Conservation (phyloP, 2,797 vertebrate species). For the Premnoplex brunnescens region DNA sequence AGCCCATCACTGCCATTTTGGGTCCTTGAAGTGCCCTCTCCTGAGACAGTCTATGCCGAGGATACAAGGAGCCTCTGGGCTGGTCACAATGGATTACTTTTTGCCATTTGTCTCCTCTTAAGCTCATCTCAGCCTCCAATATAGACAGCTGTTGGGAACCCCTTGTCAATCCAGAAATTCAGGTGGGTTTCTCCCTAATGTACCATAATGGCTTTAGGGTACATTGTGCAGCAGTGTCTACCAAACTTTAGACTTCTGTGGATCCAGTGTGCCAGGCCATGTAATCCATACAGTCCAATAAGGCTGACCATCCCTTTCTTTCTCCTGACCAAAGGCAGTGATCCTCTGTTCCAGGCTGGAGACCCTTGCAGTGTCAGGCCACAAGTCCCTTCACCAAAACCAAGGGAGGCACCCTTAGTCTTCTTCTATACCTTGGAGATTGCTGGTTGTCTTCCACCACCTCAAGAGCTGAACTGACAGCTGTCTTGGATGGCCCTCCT, state of each 20-base stretch:
- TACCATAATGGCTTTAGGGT: neutral
- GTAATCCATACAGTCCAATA: neutral
- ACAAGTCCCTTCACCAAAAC: neutral
- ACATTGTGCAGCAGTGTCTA: neutral
- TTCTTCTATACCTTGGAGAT: neutral
- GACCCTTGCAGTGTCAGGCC: neutral
- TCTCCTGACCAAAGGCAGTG: neutral
- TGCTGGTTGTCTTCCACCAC: neutral
- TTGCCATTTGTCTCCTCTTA: neutral
- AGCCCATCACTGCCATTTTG: neutral
- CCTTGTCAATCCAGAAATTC: neutral
- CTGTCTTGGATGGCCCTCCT: neutral
- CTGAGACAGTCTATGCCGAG: neutral
- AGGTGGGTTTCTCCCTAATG: rapidly evolving
- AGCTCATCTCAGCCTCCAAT: neutral
- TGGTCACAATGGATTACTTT: neutral
- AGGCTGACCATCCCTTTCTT: neutral
- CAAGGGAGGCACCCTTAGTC: neutral
- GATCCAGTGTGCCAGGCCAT: neutral
- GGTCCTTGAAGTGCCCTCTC: neutral
- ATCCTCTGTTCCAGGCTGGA: neutral
- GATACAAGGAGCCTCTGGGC: neutral
- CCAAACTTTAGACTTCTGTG: neutral
- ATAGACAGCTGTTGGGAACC: neutral
- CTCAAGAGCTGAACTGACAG: neutral